phyloP scores from a whole-genome alignment of 2,888 invertebrate genomes.

The Adineta ricciae region DNA sequence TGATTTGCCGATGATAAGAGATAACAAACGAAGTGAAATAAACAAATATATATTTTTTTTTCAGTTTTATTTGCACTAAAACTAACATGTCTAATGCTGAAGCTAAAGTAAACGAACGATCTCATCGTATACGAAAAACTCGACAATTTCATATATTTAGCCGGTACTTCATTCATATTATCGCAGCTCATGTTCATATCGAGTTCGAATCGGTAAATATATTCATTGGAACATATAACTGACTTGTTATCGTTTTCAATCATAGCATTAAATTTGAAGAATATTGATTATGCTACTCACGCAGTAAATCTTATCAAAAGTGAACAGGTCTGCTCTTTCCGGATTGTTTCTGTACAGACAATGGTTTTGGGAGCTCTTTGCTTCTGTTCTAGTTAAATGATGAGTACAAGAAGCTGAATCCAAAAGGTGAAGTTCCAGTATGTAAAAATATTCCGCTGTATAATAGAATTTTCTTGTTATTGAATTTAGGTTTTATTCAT shows the following conservation, averaged over 20 bases:
- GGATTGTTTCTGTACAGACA: no score
- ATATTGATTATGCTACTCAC: neutral
- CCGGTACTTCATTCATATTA: neutral
- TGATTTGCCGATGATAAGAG: neutral
- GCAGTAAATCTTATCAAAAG: neutral
- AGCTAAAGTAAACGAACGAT: neutral
- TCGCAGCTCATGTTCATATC: neutral
- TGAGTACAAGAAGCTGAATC: neutral
- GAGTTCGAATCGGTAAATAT: conserved; percentile 12
- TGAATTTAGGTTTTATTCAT: neutral
- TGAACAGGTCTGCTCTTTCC: no score
- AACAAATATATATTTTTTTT: neutral
- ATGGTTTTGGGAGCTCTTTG: no score
- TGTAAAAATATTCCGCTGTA: neutral
- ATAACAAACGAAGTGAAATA: neutral
- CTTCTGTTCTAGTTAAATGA: neutral
- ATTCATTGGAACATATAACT: no score
- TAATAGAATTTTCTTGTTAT: neutral
- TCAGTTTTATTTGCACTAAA: neutral
- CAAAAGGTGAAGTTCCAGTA: conserved; percentile 4
- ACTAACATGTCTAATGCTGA: neutral
- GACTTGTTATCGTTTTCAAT: no score
- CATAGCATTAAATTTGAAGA: neutral
- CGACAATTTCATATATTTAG: neutral
- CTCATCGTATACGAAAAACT: neutral